Evolutionary conservation across 2,888 invertebrate species (phyloP).

Genomic region (Spilarctia lutea): DNA sequence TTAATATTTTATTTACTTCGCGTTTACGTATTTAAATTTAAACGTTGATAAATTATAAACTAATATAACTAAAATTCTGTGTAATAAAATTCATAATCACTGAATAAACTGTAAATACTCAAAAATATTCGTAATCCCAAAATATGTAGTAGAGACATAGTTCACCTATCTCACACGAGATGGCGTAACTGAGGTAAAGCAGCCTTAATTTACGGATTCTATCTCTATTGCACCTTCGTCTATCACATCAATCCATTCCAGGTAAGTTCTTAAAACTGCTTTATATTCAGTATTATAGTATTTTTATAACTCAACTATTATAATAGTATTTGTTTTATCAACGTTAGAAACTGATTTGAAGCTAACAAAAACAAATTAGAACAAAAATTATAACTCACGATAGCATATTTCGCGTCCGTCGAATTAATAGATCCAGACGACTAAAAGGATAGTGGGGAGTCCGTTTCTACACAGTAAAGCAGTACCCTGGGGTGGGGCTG

Average conservation of each 20-base stretch:
- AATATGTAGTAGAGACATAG: conserved; percentile 6
- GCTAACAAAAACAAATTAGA: background rate
- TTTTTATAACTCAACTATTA: background rate
- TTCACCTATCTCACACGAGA: conserved; percentile 42
- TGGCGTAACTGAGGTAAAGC: conserved; percentile 41
- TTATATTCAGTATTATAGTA: background rate
- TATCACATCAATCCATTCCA: conserved; percentile 13
- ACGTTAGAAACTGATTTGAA: background rate
- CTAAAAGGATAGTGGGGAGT: conserved; percentile 50
- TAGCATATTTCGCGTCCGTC: conserved; percentile 41
- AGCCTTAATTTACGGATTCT: conserved; percentile 14
- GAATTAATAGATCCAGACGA: conserved; percentile 25
- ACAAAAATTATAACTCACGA: conserved; percentile 52
- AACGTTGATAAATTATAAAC: no score
- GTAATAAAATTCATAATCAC: background rate
- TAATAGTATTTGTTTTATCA: background rate
- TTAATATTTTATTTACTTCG: background rate
- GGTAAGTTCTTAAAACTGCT: background rate
- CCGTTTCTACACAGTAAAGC: conserved; percentile 73
- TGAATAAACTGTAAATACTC: background rate
- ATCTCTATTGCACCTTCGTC: conserved; percentile 34
- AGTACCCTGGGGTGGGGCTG: conserved; percentile 64
- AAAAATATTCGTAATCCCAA: background rate
- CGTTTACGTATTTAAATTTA: no score
- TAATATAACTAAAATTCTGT: no score